Base-by-base conservation (phyloP, 1,140 invertebrate species). In the Sycophila sp. region DNA sequence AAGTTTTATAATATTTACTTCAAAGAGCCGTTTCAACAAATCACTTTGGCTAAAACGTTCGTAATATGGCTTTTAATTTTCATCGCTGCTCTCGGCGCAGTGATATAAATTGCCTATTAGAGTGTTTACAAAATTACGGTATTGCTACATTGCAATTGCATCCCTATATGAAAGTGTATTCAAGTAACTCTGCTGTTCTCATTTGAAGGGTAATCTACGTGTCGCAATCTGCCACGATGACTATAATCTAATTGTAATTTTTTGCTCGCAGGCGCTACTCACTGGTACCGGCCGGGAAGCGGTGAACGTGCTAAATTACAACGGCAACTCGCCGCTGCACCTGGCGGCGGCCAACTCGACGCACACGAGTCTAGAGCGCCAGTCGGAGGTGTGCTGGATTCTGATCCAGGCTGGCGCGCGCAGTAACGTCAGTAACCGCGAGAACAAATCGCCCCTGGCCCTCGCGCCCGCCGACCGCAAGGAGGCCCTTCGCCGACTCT, bases 251-350 rank as follows among this genome's bases (percentile, higher is more conserved):
- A 45, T n/a, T 17, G 40, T 13, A n/a, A 45, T 45, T 51, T 53
- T 42, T 42, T 42, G 4, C 32, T 45, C 4, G 32, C 56, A 83
- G 81, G 45, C 73, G 2, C 59, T 83, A 42, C 72, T 83, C 69
- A 30, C n/a, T 5, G 58, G 60, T 24, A 53, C 55, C 13, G 71
- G 64, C 32, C 28, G 34, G 4, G 73, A 75, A 13, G 56, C 74
- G 15, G 76, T 82, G 2, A 79, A 81, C 59, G 60, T 77, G 6
- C 62, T 24, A 28, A 83, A 83, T 45, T 73, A 79, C 28, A 74
- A 75, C 28, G 73, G 67, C 19, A 78, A 83, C 34, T 80, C 81
- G 8, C 71, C 82, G 15, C 28, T 83, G 15, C 81, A 82, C 58
- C 49, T 78, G 58, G 76, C 74, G 4, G 73, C 73, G 0, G 56